phyloP scores from a whole-genome alignment of 2,113 vertebrate species.

The Jacana jacana region DNA sequence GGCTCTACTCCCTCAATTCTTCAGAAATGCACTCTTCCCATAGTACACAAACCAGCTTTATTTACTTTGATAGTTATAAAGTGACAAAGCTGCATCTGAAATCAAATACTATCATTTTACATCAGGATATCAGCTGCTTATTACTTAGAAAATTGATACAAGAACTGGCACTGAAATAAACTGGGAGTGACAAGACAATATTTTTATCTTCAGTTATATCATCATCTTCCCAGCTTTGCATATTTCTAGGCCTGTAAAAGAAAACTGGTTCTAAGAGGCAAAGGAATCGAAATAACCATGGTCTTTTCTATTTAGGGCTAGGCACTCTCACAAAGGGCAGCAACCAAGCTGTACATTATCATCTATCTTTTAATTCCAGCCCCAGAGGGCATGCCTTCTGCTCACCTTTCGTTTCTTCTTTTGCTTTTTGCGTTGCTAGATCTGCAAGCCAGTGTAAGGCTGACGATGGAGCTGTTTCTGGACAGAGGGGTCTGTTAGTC shows the following conservation, averaged over 20 bases:
- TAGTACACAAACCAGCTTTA: not conserved
- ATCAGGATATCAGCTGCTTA: not conserved
- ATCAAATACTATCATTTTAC: not conserved
- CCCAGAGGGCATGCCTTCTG: not conserved
- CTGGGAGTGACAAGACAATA: not conserved
- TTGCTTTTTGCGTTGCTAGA: slow-evolving; percentile 95
- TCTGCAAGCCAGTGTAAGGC: slow-evolving; percentile 97
- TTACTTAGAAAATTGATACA: not conserved
- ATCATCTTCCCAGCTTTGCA: not conserved
- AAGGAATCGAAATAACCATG: not conserved
- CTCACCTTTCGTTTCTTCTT: slow-evolving; percentile 97
- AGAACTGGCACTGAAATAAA: not conserved
- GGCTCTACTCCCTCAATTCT: not conserved
- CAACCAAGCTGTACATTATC: not conserved
- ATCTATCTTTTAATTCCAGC: not conserved
- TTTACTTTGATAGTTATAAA: not conserved
- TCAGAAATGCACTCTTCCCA: not conserved
- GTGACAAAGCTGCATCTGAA: not conserved
- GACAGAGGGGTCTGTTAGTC: slow-evolving; percentile 77
- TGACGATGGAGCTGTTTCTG: slow-evolving; percentile 87
- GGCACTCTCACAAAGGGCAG: not conserved
- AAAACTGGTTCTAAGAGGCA: not conserved
- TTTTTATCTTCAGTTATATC: not conserved
- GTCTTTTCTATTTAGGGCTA: not conserved
- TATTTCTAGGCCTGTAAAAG: not conserved